A percentile compares a stretch with the other conserved stretches of the same genome.
Evolutionary conservation across 2,797 vertebrate genomes (phyloP).

Genomic region (Spheniscus humboldti): DNA sequence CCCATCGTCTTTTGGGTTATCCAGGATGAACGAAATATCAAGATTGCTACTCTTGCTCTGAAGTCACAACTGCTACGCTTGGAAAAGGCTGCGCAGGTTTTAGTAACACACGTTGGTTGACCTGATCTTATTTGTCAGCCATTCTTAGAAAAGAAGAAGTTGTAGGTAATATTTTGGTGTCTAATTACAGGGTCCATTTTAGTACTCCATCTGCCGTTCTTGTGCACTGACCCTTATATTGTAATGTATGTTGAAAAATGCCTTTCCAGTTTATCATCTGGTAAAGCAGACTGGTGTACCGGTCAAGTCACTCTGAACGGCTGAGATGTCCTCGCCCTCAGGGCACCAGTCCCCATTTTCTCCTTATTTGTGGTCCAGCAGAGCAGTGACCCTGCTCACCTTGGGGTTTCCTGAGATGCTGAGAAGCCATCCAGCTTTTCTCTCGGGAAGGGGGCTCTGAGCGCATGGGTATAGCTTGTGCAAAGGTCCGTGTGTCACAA

Average conservation of each 20-base stretch:
- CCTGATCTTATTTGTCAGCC: neutral
- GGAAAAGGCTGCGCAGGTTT: neutral
- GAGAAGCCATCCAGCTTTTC: neutral
- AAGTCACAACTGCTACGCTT: neutral
- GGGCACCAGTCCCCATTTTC: neutral
- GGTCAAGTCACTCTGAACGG: neutral
- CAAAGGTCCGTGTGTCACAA: accelerated
- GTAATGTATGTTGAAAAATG: neutral
- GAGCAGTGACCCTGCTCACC: accelerated
- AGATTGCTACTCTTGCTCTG: neutral
- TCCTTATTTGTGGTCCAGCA: neutral
- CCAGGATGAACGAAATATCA: neutral
- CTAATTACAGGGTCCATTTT: neutral
- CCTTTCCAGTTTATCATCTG: neutral
- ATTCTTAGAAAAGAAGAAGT: neutral
- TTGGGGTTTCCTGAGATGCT: neutral
- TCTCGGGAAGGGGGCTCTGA: neutral
- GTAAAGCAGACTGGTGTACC: neutral
- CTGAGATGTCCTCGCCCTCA: neutral
- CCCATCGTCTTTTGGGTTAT: neutral
- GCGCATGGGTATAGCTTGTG: accelerated
- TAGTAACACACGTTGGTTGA: neutral
- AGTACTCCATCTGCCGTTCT: neutral
- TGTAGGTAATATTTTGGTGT: neutral
- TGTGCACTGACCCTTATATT: accelerated